phyloP scores from a whole-genome alignment of 1,140 invertebrate species.

The Tetraneura akinire region DNA sequence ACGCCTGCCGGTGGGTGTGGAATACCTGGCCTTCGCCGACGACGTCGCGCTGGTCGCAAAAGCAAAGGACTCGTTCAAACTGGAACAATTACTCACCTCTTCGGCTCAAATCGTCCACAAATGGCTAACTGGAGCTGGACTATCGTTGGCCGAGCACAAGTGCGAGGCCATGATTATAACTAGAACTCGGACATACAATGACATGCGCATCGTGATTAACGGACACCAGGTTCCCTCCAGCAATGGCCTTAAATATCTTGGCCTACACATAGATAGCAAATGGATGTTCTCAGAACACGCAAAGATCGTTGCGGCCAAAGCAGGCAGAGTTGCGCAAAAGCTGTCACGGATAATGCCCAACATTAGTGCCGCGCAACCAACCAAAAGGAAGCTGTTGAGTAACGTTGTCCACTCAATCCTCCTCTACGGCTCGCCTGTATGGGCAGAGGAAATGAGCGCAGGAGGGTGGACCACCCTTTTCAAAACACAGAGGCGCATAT shows the following conservation, averaged over 20 bases:
- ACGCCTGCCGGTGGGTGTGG: constrained; percentile 53
- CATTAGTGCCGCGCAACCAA: background rate
- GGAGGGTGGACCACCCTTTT: background rate
- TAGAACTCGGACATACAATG: constrained; percentile 38
- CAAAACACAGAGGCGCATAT: background rate
- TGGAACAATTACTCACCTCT: background rate
- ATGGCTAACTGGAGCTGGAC: background rate
- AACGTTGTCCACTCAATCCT: background rate
- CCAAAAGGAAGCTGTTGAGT: background rate
- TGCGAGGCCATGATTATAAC: background rate
- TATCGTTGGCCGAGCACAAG: background rate
- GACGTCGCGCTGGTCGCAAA: constrained; percentile 54
- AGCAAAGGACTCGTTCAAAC: background rate
- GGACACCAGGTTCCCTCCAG: background rate
- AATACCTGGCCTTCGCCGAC: constrained; percentile 56
- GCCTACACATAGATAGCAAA: background rate
- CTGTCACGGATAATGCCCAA: background rate
- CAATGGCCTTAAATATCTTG: background rate
- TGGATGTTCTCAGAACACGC: background rate
- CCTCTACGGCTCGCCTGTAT: background rate
- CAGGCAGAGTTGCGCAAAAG: background rate
- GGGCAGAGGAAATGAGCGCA: background rate
- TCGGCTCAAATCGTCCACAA: background rate
- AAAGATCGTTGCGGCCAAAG: too few species aligned
- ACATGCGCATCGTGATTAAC: constrained; percentile 53